phyloP scores from a whole-genome alignment of 2,797 vertebrate genomes.

The Premnoplex brunnescens region DNA sequence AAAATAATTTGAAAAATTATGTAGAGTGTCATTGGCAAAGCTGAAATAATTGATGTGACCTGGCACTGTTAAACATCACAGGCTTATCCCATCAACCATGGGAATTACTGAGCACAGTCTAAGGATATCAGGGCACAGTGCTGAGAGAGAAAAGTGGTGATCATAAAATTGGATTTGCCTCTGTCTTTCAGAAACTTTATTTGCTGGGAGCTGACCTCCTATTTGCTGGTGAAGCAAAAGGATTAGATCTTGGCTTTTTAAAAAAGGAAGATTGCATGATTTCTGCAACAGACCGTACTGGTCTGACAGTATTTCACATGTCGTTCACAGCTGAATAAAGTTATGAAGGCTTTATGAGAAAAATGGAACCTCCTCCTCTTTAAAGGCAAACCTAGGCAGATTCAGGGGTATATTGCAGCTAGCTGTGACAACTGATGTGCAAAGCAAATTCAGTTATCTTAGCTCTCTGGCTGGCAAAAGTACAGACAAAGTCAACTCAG shows the following conservation, averaged over 20 bases:
- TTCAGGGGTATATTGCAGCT: not conserved
- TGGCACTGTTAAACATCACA: not conserved
- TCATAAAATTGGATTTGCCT: not conserved
- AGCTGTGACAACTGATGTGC: not conserved
- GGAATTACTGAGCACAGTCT: not conserved
- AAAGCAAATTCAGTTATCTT: slow-evolving; percentile 30
- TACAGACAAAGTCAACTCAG: slow-evolving; percentile 7
- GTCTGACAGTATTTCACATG: not conserved
- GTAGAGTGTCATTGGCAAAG: not conserved
- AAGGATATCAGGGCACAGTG: rapidly evolving
- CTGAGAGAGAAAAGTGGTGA: not conserved
- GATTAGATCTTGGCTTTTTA: not conserved
- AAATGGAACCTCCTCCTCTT: slow-evolving; percentile 1
- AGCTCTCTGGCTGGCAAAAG: not conserved
- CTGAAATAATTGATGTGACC: not conserved
- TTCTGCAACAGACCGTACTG: not conserved
- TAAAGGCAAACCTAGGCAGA: not conserved
- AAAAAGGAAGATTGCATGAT: not conserved
- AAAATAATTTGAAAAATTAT: not conserved
- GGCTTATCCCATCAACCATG: not conserved
- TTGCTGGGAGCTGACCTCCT: not conserved
- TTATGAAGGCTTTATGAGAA: not conserved
- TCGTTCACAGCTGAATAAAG: slow-evolving; percentile 5
- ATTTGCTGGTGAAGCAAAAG: not conserved
- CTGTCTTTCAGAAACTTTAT: not conserved